phyloP scores from a whole-genome alignment of 2,888 invertebrate species.

The Poecilus cupreus region DNA sequence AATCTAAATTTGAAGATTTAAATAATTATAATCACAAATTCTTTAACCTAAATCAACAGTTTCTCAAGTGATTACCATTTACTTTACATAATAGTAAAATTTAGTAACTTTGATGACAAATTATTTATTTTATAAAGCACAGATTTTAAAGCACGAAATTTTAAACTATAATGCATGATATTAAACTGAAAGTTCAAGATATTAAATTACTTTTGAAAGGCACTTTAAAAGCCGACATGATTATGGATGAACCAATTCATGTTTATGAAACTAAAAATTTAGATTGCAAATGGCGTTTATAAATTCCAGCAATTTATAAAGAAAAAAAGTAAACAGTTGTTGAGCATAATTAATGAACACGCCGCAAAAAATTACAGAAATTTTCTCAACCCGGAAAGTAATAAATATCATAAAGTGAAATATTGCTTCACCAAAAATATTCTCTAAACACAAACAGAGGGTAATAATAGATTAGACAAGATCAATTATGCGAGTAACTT shows the following conservation, averaged over 20 bases:
- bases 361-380: background rate
- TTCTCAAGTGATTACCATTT: slow-evolving; percentile 21
- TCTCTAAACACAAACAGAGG: too few relatives aligned
- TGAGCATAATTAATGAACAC: slow-evolving; percentile 1
- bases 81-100: background rate
- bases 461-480: too few relatives aligned
- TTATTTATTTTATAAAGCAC: slow-evolving; percentile 3
- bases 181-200: slow-evolving; percentile 5
- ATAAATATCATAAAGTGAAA: background rate
- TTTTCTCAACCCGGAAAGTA: background rate
- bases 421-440: background rate
- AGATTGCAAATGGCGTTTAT: slow-evolving; percentile 17
- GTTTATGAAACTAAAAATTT: slow-evolving; percentile 28
- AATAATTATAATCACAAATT: slow-evolving; percentile 8
- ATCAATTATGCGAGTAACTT: too few relatives aligned
- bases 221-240: slow-evolving; percentile 3
- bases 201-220: slow-evolving; percentile 36
- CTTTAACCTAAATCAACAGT: background rate
- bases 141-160: background rate
- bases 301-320: slow-evolving; percentile 22
- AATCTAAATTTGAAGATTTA: slow-evolving; percentile 9
- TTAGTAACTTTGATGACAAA: background rate
- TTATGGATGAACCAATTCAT: slow-evolving; percentile 20
- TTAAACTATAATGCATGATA: background rate
- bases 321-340: slow-evolving; percentile 8